Conservation (phyloP, 2,113 vertebrate species). For the Procavia capensis region DNA sequence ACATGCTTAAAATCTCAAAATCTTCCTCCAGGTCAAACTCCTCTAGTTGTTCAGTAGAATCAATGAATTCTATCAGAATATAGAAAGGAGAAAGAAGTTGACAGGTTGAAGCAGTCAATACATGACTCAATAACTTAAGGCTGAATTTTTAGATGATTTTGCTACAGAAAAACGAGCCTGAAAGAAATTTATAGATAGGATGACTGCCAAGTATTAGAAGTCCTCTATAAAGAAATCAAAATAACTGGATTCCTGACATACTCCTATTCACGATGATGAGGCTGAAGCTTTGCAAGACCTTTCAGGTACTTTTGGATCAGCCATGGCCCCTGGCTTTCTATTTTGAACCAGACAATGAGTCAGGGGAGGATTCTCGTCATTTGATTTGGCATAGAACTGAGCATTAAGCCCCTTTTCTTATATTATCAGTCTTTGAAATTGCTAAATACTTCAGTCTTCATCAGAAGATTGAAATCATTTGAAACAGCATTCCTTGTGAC, state of each 20-base stretch:
- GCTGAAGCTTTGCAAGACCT: not conserved
- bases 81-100: conserved; percentile 55
- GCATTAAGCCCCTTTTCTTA: not conserved
- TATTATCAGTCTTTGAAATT: conserved; percentile 47
- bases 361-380: not conserved
- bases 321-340: not conserved
- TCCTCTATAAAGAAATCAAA: conserved; percentile 28
- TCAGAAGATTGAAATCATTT: conserved; percentile 9
- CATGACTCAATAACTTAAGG: not conserved
- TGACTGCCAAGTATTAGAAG: not conserved
- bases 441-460: not conserved
- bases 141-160: not conserved
- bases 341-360: not conserved
- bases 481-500: conserved; percentile 11
- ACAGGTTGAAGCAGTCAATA: not conserved
- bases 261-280: not conserved
- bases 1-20: conserved; percentile 94
- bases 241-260: not conserved
- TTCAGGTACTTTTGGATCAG: not conserved
- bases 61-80: conserved; percentile 90
- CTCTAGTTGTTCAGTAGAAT: conserved; percentile 91
- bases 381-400: conserved; percentile 41
- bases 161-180: conserved; percentile 42
- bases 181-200: not conserved
- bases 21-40: conserved; percentile 93